Conservation (phyloP, 2,797 vertebrate species). For the Helarctos malayanus region DNA sequence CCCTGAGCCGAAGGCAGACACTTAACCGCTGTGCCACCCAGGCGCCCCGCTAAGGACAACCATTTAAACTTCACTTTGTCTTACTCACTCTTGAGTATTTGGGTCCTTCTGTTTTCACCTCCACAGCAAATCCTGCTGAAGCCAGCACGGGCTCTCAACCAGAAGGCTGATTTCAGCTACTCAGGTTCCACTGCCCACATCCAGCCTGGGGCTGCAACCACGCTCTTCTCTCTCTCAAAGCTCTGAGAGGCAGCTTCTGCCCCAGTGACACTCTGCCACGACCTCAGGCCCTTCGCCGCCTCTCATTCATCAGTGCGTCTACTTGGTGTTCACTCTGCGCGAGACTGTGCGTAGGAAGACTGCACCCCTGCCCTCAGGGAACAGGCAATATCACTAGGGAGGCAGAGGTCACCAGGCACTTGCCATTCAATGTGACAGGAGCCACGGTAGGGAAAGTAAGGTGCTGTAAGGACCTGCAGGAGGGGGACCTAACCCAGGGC, state of each 20-base stretch:
- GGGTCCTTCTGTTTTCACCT: constrained; percentile 73
- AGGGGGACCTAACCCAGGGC: background rate
- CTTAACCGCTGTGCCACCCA: too few relatives aligned
- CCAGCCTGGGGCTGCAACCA: background rate
- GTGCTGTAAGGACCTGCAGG: rapidly evolving
- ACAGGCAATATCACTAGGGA: background rate
- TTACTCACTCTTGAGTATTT: constrained; percentile 80
- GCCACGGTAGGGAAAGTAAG: background rate
- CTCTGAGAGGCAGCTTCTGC: background rate
- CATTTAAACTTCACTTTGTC: constrained; percentile 74
- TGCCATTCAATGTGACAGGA: background rate
- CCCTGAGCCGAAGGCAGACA: too few relatives aligned
- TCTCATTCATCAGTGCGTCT: background rate
- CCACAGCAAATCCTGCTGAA: background rate
- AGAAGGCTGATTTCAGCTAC: background rate
- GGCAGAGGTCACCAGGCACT: background rate
- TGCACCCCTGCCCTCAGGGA: background rate
- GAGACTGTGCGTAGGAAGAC: background rate
- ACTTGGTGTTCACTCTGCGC: background rate
- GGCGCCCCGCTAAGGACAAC: background rate
- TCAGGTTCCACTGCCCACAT: background rate
- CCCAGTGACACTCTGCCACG: background rate
- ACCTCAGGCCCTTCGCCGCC: background rate
- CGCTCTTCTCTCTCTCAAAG: background rate
- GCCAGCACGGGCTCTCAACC: background rate